A percentile compares a stretch with the other conserved stretches of the same genome.
Evolutionary conservation across 2,797 vertebrate genomes (phyloP).

Genomic region (Pangasius larnaudii): DNA sequence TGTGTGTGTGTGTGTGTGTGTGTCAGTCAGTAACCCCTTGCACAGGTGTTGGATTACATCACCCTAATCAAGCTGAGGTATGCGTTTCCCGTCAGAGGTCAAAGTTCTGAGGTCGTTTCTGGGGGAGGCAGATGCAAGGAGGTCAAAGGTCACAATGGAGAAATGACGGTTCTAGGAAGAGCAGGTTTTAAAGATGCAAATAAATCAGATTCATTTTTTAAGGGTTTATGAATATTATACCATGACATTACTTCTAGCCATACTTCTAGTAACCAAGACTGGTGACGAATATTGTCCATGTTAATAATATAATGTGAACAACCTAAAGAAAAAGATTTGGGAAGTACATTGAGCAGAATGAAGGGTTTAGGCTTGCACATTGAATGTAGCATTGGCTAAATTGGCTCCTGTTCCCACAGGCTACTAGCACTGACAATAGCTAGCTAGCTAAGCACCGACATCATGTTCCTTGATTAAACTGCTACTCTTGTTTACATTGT

Average conservation of each 20-base stretch:
- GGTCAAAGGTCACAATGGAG: constrained; percentile 17
- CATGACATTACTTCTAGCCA: background rate
- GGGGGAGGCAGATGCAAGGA: constrained; percentile 24
- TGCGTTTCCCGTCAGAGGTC: constrained; percentile 33
- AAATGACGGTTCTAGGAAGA: background rate
- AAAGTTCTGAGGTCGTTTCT: constrained; percentile 28
- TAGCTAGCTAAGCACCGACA: background rate
- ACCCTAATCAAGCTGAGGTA: constrained; percentile 45
- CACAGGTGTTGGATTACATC: constrained; percentile 51
- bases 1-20: constrained; percentile 17
- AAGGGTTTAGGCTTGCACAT: background rate
- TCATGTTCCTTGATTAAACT: background rate
- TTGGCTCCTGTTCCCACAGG: background rate
- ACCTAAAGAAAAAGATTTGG: background rate
- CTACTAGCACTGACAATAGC: background rate
- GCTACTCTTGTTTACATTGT: too few species aligned
- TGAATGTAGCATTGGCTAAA: background rate
- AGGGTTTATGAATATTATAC: background rate
- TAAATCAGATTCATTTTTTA: background rate
- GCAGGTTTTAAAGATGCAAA: background rate
- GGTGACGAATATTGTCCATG: background rate
- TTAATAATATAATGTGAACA: background rate
- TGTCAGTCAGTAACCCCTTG: constrained; percentile 7
- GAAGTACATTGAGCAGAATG: background rate
- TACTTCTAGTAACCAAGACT: background rate